These are phyloP conservation scores for Anolis apletophallus DNA, from an alignment of 2,797 vertebrate genomes.

Conservation along the genomic window DNA sequence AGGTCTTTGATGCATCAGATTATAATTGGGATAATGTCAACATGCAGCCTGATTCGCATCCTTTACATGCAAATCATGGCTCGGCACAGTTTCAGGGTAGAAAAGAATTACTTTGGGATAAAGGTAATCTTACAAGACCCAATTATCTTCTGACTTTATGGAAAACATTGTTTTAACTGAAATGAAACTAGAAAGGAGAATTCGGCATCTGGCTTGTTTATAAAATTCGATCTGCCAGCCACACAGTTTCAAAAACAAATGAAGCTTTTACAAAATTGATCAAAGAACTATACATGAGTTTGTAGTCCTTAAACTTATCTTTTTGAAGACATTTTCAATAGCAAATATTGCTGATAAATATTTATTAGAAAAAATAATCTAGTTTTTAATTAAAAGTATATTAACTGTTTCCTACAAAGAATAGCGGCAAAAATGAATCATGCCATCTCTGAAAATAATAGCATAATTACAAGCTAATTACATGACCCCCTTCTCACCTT, in stretches of 20 bases:
- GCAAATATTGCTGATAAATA: slow-evolving; percentile 11
- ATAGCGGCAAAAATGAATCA: neutral
- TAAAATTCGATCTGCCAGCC: slow-evolving; percentile 17
- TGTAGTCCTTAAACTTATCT: slow-evolving; percentile 6
- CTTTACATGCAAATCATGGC: neutral
- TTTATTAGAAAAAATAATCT: slow-evolving; percentile 33
- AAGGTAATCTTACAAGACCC: neutral
- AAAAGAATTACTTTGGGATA: slow-evolving; percentile 25
- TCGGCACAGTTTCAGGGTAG: slow-evolving; percentile 11
- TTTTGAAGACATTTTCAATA: neutral
- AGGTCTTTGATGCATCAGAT: neutral
- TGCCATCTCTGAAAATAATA: neutral
- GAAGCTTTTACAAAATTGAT: slow-evolving; percentile 44
- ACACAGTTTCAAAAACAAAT: slow-evolving; percentile 21
- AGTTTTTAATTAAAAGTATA: slow-evolving; percentile 19
- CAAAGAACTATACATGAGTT: slow-evolving; percentile 23
- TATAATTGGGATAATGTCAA: slow-evolving; percentile 23
- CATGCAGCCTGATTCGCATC: slow-evolving; percentile 32
- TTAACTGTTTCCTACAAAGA: neutral
- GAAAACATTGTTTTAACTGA: slow-evolving; percentile 23
- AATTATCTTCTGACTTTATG: neutral
- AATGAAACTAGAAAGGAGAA: neutral
- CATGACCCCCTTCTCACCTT: slow-evolving; percentile 1
- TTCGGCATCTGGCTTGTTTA: neutral
- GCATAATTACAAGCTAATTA: slow-evolving; percentile 8